Evolutionary conservation across 1,140 invertebrate species (phyloP), one percentile per base, ranked within the genome.

Genomic region (Penaeus vannamei): DNA sequence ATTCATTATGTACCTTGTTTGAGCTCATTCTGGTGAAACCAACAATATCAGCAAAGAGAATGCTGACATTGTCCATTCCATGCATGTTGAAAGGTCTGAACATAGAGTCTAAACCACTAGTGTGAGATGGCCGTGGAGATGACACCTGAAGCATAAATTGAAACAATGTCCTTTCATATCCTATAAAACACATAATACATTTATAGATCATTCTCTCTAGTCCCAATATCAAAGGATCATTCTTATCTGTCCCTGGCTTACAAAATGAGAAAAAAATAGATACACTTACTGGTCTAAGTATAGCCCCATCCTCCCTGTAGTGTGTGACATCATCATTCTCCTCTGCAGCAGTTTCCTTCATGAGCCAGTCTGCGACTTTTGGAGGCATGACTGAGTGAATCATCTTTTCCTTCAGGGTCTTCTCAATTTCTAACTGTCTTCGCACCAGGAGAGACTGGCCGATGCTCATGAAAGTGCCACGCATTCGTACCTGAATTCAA

Each of bases 11-110:
- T 42, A 90, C 90, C 86, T 99, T 99, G 90, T 98, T 99, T 72
- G 97, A 98, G 79, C 97, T 97, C 98, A 99, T 99, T 92, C 96
- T 96, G 0, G 98, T 99, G 93, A 99, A 99, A 10, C 98, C 98
- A 29, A 99, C 98, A 92, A 99, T 99, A 93, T 99, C 98, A 59
- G 98, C 98, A 93, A 99, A 99, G n/a, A 99, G 93, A 92, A 99
- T 99, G 93, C 97, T 95, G 26, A 95, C 95, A 91, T 95, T 93
- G 29, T 94, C 93, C 97, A 99, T 98, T 62, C 96, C 96, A 92
- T 97, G 96, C 97, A 99, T 99, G 92, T 98, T 98, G 92, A 98
- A 98, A 4, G 97, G 97, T 84, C 97, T 94, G 92, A 98, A 98
- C 26, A 98, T 93, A 84, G 89, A 80, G n/a, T 53, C 79, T 19